Percentiles rank a stretch among this genome's conserved stretches.
These are phyloP conservation scores for Cactoblastis cactorum DNA, from an alignment of 2,888 invertebrate genomes.

Conservation along the genomic window DNA sequence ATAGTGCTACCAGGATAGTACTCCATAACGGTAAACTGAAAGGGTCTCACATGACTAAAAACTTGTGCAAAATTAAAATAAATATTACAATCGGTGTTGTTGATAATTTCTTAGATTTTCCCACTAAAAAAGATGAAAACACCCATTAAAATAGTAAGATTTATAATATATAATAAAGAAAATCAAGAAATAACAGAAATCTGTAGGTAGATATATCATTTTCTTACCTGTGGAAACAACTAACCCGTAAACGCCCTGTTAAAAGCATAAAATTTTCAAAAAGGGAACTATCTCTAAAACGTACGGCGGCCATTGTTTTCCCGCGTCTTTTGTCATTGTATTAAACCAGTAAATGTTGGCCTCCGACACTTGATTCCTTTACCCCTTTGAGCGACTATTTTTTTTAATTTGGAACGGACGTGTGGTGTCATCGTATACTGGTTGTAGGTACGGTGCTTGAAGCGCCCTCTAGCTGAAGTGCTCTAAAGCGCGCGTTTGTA, in stretches of 20 bases:
- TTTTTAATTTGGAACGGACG: conserved; percentile 22
- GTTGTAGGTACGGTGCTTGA: conserved; percentile 35
- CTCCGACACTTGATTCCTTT: conserved; percentile 28
- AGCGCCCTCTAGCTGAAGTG: conserved; percentile 41
- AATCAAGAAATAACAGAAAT: too few relatives aligned
- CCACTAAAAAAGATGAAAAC: too few relatives aligned
- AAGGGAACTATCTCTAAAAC: conserved; percentile 34
- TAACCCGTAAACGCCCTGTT: conserved; percentile 17
- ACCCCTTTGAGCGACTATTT: conserved; percentile 30
- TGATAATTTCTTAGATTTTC: too few relatives aligned
- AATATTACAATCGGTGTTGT: too few relatives aligned
- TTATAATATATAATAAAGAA: too few relatives aligned
- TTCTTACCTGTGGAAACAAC: too few relatives aligned
- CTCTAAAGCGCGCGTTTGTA: conserved; percentile 41
- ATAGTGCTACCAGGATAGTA: too few relatives aligned
- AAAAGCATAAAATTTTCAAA: conserved; percentile 34
- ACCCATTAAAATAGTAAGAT: too few relatives aligned
- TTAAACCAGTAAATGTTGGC: conserved; percentile 36
- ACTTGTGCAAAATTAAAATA: too few relatives aligned
- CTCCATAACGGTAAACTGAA: too few relatives aligned
- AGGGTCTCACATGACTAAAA: too few relatives aligned
- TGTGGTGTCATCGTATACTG: conserved; percentile 31
- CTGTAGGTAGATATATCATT: too few relatives aligned
- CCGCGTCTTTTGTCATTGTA: conserved; percentile 51
- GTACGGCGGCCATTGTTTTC: conserved; percentile 49